Percentiles rank a stretch among this genome's conserved stretches.
phyloP scores from a whole-genome alignment of 2,888 invertebrate species.

The Stenolophus ochropezus region DNA sequence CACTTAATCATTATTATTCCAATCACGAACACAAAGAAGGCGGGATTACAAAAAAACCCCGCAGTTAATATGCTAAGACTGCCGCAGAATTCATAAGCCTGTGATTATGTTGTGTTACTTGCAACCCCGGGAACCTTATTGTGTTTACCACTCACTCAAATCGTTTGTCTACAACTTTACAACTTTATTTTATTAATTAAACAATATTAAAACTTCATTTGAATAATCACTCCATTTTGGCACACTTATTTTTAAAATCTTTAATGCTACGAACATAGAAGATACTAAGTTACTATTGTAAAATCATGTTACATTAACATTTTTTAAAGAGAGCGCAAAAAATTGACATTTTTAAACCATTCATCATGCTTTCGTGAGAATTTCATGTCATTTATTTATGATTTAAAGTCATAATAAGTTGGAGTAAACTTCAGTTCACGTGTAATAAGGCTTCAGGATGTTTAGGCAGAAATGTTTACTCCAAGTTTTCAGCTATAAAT shows the following conservation, averaged over 20 bases:
- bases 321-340: background rate
- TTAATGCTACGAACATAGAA: too few species aligned
- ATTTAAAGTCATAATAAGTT: slow-evolving; percentile 25
- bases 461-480: slow-evolving; percentile 11
- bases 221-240: too few species aligned
- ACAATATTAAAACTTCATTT: too few species aligned
- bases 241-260: too few species aligned
- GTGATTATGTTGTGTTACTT: slow-evolving; percentile 48
- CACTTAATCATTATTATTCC: slow-evolving; percentile 59
- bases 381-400: slow-evolving; percentile 8
- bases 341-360: too few species aligned
- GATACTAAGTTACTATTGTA: too few species aligned
- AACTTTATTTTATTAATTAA: slow-evolving; percentile 7
- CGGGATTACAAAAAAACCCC: slow-evolving; percentile 31
- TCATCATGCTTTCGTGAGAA: too few species aligned
- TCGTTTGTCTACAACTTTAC: slow-evolving; percentile 34
- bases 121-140: slow-evolving; percentile 11
- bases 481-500: slow-evolving; percentile 18
- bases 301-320: background rate
- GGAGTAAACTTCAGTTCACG: background rate
- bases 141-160: slow-evolving; percentile 43
- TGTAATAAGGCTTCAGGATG: background rate
- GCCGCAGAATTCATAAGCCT: slow-evolving; percentile 41
- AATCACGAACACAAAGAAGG: slow-evolving; percentile 52
- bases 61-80: slow-evolving; percentile 45